Percentiles rank a stretch among this genome's conserved stretches.
Evolutionary conservation across 2,113 vertebrate genomes (phyloP).

Genomic region (Campylomormyrus numenius): DNA sequence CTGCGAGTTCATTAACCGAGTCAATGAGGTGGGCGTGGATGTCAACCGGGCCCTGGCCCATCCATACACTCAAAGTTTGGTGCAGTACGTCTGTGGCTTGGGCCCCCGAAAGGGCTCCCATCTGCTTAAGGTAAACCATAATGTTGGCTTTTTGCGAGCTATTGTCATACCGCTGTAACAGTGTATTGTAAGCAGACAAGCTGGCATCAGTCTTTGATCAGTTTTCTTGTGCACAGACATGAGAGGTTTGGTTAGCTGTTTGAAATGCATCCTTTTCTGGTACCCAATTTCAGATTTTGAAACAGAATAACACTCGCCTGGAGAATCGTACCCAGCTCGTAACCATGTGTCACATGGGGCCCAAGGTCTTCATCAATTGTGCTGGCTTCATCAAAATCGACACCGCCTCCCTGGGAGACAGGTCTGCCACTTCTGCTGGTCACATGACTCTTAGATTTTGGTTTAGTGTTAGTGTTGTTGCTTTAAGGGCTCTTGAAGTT

Average conservation of each 20-base stretch:
- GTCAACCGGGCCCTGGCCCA: constrained; percentile 92
- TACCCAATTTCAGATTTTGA: constrained; percentile 73
- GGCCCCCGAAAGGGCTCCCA: constrained; percentile 92
- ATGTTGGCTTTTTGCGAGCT: neutral
- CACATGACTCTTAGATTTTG: neutral
- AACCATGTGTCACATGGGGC: constrained; percentile 99
- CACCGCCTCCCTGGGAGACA: constrained; percentile 91
- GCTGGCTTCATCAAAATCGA: constrained; percentile 98
- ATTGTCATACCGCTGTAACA: neutral
- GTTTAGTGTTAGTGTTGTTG: neutral
- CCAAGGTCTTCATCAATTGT: constrained; percentile 98
- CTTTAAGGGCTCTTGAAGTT: neutral
- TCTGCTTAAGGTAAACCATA: constrained; percentile 76
- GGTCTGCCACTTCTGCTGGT: constrained; percentile 50
- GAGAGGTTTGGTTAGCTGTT: neutral
- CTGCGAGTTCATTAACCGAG: constrained; percentile 95
- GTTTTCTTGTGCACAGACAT: neutral
- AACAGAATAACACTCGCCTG: constrained; percentile 94
- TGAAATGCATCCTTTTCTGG: neutral
- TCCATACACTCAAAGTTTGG: constrained; percentile 88
- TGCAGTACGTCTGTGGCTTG: constrained; percentile 92
- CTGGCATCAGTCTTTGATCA: neutral
- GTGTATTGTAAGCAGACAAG: neutral
- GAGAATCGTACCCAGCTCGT: constrained; percentile 97
- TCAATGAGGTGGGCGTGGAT: constrained; percentile 96